Evolutionary conservation across 2,888 invertebrate genomes (phyloP), one percentile per base, ranked within the genome.

Genomic region (Enoplolaimus lenunculus): DNA sequence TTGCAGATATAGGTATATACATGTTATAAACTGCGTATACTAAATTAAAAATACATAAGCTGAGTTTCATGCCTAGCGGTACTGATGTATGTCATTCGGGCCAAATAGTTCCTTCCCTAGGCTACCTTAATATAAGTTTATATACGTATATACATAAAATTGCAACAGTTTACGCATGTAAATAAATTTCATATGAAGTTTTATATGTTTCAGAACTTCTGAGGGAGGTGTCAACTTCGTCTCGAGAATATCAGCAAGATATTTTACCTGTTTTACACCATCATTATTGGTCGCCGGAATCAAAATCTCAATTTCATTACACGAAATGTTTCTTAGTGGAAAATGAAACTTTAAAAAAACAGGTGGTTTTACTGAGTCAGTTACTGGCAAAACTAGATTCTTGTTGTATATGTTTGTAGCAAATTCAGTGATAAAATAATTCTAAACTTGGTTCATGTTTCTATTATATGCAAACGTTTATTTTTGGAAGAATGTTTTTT

Each of bases 201-300:
- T 26, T 34, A 34, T 31, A 7, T 7, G 33, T 70, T 34, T 68
- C 30, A 70, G 70, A 34, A 7, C 3, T 70, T 3, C 21, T 68
- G 3, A 28, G 26, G 29, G 35, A 68, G 45, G 45, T 70, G 2
- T 28, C 33, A 2, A 29, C 59, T 29, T 29, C 34, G 2, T 70
- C 70, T 2, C 66, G 70, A 68, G 70, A 70, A 60, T 70, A 29
- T 34, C 34, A 68, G 30, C 65, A 70, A 33, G 70, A 70, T 29
- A 68, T 70, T 33, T 31, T 2, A 3, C 70, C 70, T 7, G 28
- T 68, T 34, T 2, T 68, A 31, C 70, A 35, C 31, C 29, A 69
- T 33, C 26, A 69, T 29, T 69, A 69, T 69, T 35, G 26, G 28
- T 3, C 33, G n/a, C n/a, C 13, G 3, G 69, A 69, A 66, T 34